Percentiles rank a stretch among this genome's conserved stretches.
These are phyloP conservation scores for Corythaeola cristata DNA, from an alignment of 2,113 vertebrate genomes.

Conservation along the genomic window DNA sequence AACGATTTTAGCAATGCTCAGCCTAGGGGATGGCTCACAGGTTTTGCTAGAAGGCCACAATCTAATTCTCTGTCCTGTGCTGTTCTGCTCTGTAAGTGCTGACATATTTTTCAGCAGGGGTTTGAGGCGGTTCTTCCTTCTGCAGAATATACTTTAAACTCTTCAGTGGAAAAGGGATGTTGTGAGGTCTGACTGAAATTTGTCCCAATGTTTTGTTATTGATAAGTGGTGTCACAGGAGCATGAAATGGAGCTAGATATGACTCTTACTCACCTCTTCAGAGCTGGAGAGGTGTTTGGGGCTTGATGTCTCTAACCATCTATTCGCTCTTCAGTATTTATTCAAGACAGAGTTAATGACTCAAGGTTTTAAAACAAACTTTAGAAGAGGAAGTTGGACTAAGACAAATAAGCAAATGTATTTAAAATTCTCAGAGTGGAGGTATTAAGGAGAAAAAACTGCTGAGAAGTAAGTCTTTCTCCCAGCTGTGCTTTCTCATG, in stretches of 20 bases:
- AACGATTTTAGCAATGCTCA: background rate
- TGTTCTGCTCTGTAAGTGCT: background rate
- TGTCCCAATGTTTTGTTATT: background rate
- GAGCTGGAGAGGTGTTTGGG: background rate
- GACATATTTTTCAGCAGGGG: background rate
- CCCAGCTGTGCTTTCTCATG: constrained; percentile 37
- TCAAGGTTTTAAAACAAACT: constrained; percentile 2
- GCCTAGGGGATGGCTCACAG: fast-evolving
- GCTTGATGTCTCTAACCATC: background rate
- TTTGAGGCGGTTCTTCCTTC: background rate
- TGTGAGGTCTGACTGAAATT: background rate
- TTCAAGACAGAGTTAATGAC: background rate
- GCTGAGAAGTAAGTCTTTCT: background rate
- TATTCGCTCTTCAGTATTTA: background rate
- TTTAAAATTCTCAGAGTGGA: constrained; percentile 1
- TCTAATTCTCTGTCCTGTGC: background rate
- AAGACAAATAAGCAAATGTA: constrained; percentile 15
- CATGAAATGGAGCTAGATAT: background rate
- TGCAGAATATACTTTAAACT: background rate
- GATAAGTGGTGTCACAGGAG: background rate
- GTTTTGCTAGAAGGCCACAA: background rate
- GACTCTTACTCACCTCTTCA: background rate
- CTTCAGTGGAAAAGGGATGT: background rate
- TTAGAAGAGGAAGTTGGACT: background rate
- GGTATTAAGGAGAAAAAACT: background rate